Conservation (phyloP, 2,113 vertebrate species). For the Petrocephalus zakoni region DNA sequence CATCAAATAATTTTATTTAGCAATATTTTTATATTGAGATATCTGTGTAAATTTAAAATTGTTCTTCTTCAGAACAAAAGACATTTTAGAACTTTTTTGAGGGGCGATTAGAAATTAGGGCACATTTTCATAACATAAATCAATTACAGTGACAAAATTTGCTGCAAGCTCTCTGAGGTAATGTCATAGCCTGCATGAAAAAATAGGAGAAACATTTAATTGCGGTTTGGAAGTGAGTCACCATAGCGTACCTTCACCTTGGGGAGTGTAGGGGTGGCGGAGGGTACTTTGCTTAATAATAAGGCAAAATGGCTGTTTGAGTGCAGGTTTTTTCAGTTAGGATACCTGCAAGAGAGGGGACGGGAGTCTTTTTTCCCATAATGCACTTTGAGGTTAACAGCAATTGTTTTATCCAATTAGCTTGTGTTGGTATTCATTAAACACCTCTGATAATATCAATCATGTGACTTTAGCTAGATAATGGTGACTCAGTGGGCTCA, state of each 20-base stretch:
- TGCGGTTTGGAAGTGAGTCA: background rate
- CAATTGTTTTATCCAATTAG: background rate
- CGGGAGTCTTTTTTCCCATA: background rate
- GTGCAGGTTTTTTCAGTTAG: background rate
- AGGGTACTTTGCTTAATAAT: background rate
- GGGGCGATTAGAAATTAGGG: background rate
- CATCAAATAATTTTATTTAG: constrained; percentile 26
- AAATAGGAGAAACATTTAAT: background rate
- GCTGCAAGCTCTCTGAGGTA: background rate
- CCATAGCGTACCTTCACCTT: background rate
- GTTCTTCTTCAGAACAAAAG: constrained; percentile 27
- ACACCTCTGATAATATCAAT: background rate
- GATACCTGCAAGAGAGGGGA: background rate
- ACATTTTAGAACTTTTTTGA: background rate
- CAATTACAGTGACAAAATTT: background rate
- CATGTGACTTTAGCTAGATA: background rate
- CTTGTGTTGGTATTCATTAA: background rate
- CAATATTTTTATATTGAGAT: constrained; percentile 23
- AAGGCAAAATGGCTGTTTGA: background rate
- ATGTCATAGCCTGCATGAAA: background rate
- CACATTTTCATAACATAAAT: constrained; percentile 7
- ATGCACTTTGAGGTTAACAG: background rate
- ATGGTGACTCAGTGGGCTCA: background rate
- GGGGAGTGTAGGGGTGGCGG: background rate
- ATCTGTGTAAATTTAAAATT: constrained; percentile 20